Percentiles rank a stretch among this genome's conserved stretches.
Conservation (phyloP, 2,888 invertebrate genomes). For the Diarsia brunnea region DNA sequence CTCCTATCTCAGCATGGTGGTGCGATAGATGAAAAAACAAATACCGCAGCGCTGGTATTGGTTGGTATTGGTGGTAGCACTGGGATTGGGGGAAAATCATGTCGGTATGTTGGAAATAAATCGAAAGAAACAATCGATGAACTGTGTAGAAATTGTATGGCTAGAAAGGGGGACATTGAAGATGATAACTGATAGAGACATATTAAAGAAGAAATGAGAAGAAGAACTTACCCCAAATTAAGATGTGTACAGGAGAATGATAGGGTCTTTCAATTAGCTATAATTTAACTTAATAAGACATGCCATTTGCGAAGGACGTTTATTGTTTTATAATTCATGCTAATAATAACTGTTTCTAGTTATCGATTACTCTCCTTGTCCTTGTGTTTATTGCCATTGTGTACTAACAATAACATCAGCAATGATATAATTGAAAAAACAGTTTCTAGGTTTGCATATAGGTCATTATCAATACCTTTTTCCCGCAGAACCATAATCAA, state of each 20-base stretch:
- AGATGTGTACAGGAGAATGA: too few relatives aligned
- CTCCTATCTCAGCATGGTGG: too few relatives aligned
- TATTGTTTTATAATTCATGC: background rate
- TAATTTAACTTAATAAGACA: background rate
- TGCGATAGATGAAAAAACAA: too few relatives aligned
- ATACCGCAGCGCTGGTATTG: too few relatives aligned
- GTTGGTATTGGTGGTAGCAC: too few relatives aligned
- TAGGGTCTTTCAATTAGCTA: background rate
- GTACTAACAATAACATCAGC: background rate
- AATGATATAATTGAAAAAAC: background rate
- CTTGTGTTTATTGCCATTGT: conserved; percentile 17
- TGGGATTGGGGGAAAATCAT: too few relatives aligned
- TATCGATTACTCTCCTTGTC: conserved; percentile 28
- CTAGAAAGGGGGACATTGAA: too few relatives aligned
- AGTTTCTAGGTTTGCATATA: background rate
- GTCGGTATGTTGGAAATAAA: background rate
- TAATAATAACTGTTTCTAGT: background rate
- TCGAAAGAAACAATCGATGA: background rate
- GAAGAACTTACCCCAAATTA: too few relatives aligned
- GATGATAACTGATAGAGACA: background rate
- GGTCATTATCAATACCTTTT: background rate
- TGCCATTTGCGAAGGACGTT: background rate
- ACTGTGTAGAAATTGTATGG: background rate
- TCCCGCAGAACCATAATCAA: background rate
- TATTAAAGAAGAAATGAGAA: background rate